Evolutionary conservation across 2,113 vertebrate species (phyloP), one percentile per base, ranked within the genome.

Genomic region (Pelmatolapia mariae): DNA sequence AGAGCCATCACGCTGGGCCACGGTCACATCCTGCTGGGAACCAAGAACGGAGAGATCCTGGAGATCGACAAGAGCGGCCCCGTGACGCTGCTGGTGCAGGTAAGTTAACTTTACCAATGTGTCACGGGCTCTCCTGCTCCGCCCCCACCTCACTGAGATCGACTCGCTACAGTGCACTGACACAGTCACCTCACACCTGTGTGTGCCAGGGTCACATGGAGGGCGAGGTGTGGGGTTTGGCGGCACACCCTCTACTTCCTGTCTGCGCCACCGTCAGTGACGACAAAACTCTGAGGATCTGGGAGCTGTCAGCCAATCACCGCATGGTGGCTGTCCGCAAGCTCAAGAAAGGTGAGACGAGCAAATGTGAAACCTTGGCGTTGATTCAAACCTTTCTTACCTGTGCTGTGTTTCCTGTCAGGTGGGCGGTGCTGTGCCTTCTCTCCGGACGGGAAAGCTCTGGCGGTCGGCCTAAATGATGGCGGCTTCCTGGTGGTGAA

Each of bases 401-500:
- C 66, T 71, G 66, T 26, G 22, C 33, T 71, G 38, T 43, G 36
- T 43, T 71, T 43, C 19, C 87, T 86, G 38, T 56, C 40, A 99
- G 99, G 98, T 66, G 98, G 99, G 52, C 96, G 99, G 47, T 99
- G 99, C 95, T 99, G 99, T 88, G 96, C 98, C 93, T 99, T 99
- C 92, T 99, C 99, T 83, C 98, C 98, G 0, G 98, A 99, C 5
- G 99, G 98, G 22, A 99, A 99, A 90, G 98, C 97, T 87, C 96
- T 99, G 93, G 98, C 98, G 0, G 98, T 99, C 2, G 99, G 98
- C 9, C 87, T 99, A 90, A 99, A 98, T 1, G 99, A 99, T 10
- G 99, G 99, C 68, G 98, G 98, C 89, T 99, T 99, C 92, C 95
- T 99, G 92, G 98, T 99, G 59, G 98, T 99, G 59, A 99, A 99